phyloP scores from a whole-genome alignment of 2,113 vertebrate genomes.

The Poeciliopsis retropinna region DNA sequence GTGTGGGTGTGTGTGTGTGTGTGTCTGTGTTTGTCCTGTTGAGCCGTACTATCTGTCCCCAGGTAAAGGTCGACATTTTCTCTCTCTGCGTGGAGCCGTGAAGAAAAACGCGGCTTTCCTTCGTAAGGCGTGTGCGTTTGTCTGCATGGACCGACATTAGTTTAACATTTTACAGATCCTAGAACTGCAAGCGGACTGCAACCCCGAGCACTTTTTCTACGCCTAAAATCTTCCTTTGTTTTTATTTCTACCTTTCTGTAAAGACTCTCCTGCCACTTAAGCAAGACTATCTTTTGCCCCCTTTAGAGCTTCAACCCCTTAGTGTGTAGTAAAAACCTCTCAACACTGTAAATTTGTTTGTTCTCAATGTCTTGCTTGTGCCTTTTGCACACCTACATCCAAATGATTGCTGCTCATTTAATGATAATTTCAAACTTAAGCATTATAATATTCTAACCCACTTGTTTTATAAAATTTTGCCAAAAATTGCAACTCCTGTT shows the following conservation, averaged over 20 bases:
- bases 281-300: conserved; percentile 30
- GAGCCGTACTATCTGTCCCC: conserved; percentile 77
- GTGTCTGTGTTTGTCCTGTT: conserved; percentile 37
- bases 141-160: conserved; percentile 72
- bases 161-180: conserved; percentile 51
- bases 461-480: conserved; percentile 18
- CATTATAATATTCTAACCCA: neutral
- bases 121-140: conserved; percentile 83
- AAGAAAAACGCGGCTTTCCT: conserved; percentile 82
- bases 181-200: conserved; percentile 63
- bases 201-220: conserved; percentile 31
- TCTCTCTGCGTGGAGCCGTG: conserved; percentile 78
- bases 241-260: conserved; percentile 10
- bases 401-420: neutral
- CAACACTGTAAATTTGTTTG: conserved; percentile 45
- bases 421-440: conserved; percentile 8
- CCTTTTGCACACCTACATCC: neutral
- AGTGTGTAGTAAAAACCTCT: conserved; percentile 37
- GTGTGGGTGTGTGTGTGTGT: neutral
- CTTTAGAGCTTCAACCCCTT: conserved; percentile 37
- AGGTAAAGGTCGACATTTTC: conserved; percentile 80
- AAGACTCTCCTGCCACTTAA: conserved; percentile 39
- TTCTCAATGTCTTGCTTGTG: conserved; percentile 35
- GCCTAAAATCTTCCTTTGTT: neutral
- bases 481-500: conserved; percentile 1